Evolutionary conservation across 2,888 invertebrate species (phyloP).

Genomic region (Tridacna crocea): DNA sequence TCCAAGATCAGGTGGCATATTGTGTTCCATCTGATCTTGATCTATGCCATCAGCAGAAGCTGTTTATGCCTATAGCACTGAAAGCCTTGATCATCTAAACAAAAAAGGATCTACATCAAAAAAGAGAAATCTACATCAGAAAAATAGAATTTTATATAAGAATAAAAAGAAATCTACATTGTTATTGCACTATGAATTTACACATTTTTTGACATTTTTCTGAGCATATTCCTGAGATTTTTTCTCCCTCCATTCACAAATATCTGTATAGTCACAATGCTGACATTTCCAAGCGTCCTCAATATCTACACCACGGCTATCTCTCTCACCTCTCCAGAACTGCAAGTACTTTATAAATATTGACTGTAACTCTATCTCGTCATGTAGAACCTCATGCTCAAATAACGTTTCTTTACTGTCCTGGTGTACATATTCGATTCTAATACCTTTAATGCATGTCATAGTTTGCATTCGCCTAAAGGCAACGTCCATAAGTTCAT

Average conservation of each 20-base stretch:
- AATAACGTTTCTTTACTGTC: slow-evolving; percentile 69
- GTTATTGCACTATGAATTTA: neutral
- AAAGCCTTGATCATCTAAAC: no score
- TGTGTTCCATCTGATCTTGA: no score
- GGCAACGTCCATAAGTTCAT: slow-evolving; percentile 61
- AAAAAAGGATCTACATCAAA: no score
- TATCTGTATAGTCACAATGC: slow-evolving; percentile 76
- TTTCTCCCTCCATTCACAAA: slow-evolving; percentile 80
- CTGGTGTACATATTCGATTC: slow-evolving; percentile 80
- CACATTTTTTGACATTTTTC: slow-evolving; percentile 49
- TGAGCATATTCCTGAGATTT: slow-evolving; percentile 69
- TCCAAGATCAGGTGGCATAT: no score
- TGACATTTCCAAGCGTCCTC: slow-evolving; percentile 83
- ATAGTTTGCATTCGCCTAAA: slow-evolving; percentile 71
- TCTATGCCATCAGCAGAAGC: no score
- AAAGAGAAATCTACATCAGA: no score
- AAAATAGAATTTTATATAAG: neutral
- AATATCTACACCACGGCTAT: slow-evolving; percentile 78
- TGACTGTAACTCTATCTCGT: slow-evolving; percentile 65
- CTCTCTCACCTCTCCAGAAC: slow-evolving; percentile 78
- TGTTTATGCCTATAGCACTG: no score
- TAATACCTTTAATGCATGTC: slow-evolving; percentile 71
- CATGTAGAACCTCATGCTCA: slow-evolving; percentile 64
- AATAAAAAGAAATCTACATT: neutral
- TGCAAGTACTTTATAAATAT: slow-evolving; percentile 61